Conservation (phyloP, 2,888 invertebrate species). For the Cecidostiba fungosa region DNA sequence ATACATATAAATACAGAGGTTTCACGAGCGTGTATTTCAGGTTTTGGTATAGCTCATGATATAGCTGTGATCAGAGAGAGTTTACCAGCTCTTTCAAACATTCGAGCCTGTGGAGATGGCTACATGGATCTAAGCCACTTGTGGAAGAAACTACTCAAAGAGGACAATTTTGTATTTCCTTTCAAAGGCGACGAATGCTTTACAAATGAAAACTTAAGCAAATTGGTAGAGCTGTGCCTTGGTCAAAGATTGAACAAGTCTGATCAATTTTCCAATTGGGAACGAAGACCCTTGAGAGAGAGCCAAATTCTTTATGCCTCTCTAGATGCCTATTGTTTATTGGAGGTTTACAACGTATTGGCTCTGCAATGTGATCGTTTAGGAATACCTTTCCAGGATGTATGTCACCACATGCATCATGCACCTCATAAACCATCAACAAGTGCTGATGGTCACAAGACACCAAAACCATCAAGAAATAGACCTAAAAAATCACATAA, state of each 20-base stretch:
- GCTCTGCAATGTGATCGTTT: constrained; percentile 80
- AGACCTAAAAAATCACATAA: constrained; percentile 4
- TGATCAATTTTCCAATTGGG: constrained; percentile 97
- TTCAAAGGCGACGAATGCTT: constrained; percentile 81
- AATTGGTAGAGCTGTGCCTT: constrained; percentile 88
- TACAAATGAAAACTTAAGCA: constrained; percentile 86
- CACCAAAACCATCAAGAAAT: constrained; percentile 13
- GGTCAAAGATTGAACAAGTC: constrained; percentile 90
- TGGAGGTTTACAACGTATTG: constrained; percentile 89
- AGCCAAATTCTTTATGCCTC: constrained; percentile 93
- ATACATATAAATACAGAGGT: neutral
- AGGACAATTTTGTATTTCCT: constrained; percentile 82
- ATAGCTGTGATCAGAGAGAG: constrained; percentile 84
- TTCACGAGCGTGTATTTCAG: constrained; percentile 73
- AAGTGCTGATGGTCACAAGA: neutral
- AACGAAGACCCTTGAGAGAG: constrained; percentile 88
- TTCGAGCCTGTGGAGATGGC: constrained; percentile 80
- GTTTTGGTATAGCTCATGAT: constrained; percentile 84
- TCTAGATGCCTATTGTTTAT: constrained; percentile 92
- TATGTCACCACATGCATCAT: constrained; percentile 79
- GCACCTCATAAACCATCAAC: neutral
- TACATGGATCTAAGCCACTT: constrained; percentile 84
- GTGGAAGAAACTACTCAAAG: constrained; percentile 83
- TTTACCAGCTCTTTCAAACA: constrained; percentile 81
- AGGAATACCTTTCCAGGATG: constrained; percentile 84